Conservation (phyloP, 1,140 invertebrate genomes). For the Habropoda laboriosa region DNA sequence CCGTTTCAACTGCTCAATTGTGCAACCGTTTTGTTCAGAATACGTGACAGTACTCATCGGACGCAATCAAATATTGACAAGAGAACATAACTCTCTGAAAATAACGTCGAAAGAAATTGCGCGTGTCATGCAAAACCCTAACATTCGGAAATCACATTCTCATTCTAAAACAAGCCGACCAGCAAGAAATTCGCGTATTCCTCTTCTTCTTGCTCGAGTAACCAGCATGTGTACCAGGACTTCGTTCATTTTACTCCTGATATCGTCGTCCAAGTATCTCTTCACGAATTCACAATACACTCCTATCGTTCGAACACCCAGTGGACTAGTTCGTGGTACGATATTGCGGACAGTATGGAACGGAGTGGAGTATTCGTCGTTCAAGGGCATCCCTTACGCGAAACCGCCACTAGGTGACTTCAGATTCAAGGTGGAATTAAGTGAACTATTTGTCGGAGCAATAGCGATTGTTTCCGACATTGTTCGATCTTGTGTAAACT, state of each 20-base stretch:
- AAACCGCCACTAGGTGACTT: constrained; percentile 60
- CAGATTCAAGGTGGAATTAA: constrained; percentile 60
- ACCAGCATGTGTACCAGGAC: not conserved
- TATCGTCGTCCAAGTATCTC: not conserved
- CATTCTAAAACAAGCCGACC: not conserved
- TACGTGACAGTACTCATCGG: too few relatives aligned
- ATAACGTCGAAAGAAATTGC: not conserved
- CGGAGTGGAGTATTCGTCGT: constrained; percentile 60
- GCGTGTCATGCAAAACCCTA: not conserved
- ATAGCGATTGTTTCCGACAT: too few relatives aligned
- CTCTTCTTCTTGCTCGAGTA: not conserved
- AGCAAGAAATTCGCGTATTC: not conserved
- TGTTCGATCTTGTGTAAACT: too few relatives aligned
- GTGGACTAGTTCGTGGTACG: constrained; percentile 48
- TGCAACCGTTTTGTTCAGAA: too few relatives aligned
- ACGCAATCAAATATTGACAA: too few relatives aligned
- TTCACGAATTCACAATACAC: not conserved
- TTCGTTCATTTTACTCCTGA: not conserved
- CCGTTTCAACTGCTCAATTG: too few relatives aligned
- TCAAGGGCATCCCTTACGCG: constrained; percentile 71
- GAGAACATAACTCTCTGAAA: too few relatives aligned
- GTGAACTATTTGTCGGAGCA: too few relatives aligned
- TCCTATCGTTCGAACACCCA: constrained; percentile 20
- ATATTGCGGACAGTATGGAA: constrained; percentile 56
- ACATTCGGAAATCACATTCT: not conserved